Conservation (phyloP, 2,797 vertebrate species). For the Meda fulgida region DNA sequence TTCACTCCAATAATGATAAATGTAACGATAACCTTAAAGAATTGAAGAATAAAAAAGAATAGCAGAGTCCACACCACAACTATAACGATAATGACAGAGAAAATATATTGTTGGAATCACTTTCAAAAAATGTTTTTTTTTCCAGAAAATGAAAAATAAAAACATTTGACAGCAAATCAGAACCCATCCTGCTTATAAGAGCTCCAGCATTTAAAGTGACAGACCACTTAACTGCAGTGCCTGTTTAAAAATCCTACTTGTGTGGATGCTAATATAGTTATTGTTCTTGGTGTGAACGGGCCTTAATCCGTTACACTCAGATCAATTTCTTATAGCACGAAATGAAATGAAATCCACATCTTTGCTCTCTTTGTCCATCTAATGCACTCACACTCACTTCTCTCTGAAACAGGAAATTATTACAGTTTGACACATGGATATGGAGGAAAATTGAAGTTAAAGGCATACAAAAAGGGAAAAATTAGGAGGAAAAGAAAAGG, state of each 20-base stretch:
- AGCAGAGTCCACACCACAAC: neutral
- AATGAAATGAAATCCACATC: neutral
- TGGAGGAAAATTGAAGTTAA: neutral
- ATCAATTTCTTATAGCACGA: neutral
- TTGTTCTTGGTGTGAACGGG: no score
- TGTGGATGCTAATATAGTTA: no score
- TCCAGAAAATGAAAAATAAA: neutral
- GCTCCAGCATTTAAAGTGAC: neutral
- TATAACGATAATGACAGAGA: neutral
- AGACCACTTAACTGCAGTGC: neutral
- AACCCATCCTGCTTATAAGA: neutral
- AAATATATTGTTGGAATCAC: neutral
- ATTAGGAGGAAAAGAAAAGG: neutral
- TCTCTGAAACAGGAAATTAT: neutral
- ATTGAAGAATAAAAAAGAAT: neutral
- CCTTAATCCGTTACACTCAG: no score
- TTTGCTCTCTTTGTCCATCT: neutral
- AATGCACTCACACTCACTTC: neutral
- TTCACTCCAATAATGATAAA: neutral
- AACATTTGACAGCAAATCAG: neutral
- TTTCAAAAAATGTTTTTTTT: neutral
- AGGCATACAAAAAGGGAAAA: neutral
- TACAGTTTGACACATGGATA: conserved; percentile 17
- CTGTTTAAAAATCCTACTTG: neutral
- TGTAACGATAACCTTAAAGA: neutral